Evolutionary conservation across 2,797 vertebrate genomes (phyloP).

Genomic region (Distichodus sexfasciatus): DNA sequence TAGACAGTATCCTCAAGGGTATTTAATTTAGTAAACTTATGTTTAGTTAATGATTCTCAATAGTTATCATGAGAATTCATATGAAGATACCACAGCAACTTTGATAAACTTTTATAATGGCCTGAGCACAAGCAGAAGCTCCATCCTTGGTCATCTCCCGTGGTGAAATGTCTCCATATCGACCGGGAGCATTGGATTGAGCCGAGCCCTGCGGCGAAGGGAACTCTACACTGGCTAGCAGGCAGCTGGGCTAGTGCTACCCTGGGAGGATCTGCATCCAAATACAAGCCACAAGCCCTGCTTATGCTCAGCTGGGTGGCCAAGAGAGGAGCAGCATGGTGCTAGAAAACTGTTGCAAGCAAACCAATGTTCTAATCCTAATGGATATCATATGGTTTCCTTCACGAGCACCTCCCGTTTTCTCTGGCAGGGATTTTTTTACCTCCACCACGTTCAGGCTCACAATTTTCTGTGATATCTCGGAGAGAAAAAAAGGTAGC

Average conservation of each 20-base stretch:
- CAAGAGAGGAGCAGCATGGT: slow-evolving; percentile 4
- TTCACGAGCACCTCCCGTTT: background rate
- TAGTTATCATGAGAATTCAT: no score
- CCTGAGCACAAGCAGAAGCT: background rate
- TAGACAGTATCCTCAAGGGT: background rate
- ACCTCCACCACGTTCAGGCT: background rate
- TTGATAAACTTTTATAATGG: slow-evolving; percentile 1
- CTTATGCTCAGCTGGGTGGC: slow-evolving; percentile 4
- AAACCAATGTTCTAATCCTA: slow-evolving; percentile 5
- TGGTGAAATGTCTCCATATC: slow-evolving; percentile 14
- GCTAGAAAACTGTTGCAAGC: slow-evolving; percentile 1
- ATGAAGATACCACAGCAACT: background rate
- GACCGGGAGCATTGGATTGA: slow-evolving; percentile 19
- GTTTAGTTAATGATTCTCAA: no score
- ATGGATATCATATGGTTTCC: background rate
- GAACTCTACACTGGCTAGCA: slow-evolving; percentile 14
- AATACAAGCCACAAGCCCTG: slow-evolving; percentile 4
- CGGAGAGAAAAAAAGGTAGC: no score
- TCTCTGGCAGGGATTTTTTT: background rate
- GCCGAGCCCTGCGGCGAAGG: background rate
- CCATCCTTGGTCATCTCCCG: background rate
- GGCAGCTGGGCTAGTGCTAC: slow-evolving; percentile 17
- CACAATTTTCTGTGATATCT: background rate
- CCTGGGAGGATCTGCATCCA: background rate
- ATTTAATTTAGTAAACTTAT: background rate